Base-by-base conservation (phyloP, 2,888 invertebrate species). In the Neuroscelio doddi region DNA sequence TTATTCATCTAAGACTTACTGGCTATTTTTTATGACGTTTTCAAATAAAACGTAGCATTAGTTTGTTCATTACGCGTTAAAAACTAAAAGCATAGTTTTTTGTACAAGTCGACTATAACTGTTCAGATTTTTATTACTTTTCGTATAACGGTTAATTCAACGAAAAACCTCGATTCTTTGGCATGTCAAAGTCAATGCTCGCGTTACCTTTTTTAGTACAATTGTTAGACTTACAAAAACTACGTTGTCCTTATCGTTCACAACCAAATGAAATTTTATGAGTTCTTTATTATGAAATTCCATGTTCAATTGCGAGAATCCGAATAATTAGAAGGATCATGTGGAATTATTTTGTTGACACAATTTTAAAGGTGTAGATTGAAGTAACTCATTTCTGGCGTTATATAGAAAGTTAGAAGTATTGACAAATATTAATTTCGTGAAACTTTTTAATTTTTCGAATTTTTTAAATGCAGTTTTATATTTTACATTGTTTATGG, bases 51-150 rank as follows among this genome's bases (percentile, higher is more conserved):
- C 14, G 10, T 14, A 46, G 17, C 61, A 17, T 57, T 52, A 47
- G 34, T 51, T 61, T 49, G 39, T 52, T 52, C 27, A 36, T 64
- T 30, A 21, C 42, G 51, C 34, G 24, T 52, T 64, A 21, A 36
- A 52, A 49, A 42, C 50, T 46, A 59, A 59, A 32, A 50, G 55
- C 16, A 49, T 53, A 55, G 16, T 50, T 34, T 53, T 59, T 59
- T 61, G 51, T 61, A 61, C 59, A 65, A 42, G 36, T 39, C 45
- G 58, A 59, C 58, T 64, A 64, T 42, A 59, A 47, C 52, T 27
- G 26, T 46, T 59, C 39, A 53, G 50, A 63, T 63, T 57, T 41
- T 63, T 44, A 36, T 30, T 16, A 16, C 38, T 29, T 17, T 44
- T 36, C 4, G 29, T n/a, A n/a, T 12, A 58, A 59, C 10, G 14